Base-by-base conservation (phyloP, 2,113 vertebrate species). In the Poicephalus meyeri region DNA sequence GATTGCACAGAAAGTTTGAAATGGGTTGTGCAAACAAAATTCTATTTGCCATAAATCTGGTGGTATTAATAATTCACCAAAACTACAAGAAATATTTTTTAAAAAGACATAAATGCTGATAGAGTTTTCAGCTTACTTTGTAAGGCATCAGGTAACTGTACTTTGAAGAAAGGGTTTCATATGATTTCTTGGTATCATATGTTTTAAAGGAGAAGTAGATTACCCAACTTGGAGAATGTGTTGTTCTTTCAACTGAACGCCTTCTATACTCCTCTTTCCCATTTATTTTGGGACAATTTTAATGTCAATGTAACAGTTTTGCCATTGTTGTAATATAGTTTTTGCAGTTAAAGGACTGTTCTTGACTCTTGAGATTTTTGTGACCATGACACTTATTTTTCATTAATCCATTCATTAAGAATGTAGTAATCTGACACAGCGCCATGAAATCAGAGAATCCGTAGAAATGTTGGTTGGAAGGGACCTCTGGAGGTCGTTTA, bases 61-160 rank as follows among this genome's bases (percentile, higher is more conserved):
- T 42, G 31, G 7, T 12, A 29, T 37, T 19, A 44, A 28, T 44
- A 46, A 19, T 25, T 86, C 13, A 41, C 9, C 28, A 79, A 71
- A 89, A 68, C 11, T 16, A 16, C 31, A 66, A n/a, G 7, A 56
- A 44, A 63, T 72, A 9, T 6, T 55, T 86, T 66, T 66, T 28
- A 3, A 28, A 61, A 84, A 42, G 3, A 18, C 0, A 0, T 49
- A 41, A 76, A 35, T 39, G 15, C 19, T 53, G 44, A 21, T 5
- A 26, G 33, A 74, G 10, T 33, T 84, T 11, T 35, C 64, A 52
- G 10, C 31, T 66, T 85, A 15, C n/a, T 70, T 84, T 13, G 14
- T 58, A 52, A 55, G 41, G 7, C 39, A 72, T 82, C n/a, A 20
- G 10, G 52, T 49, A 78, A 25, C 16, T 74, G 9, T 33, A 42